A percentile compares a stretch with the other conserved stretches of the same genome.
Evolutionary conservation across 2,113 vertebrate species (phyloP).

Genomic region (Perognathus longimembris): DNA sequence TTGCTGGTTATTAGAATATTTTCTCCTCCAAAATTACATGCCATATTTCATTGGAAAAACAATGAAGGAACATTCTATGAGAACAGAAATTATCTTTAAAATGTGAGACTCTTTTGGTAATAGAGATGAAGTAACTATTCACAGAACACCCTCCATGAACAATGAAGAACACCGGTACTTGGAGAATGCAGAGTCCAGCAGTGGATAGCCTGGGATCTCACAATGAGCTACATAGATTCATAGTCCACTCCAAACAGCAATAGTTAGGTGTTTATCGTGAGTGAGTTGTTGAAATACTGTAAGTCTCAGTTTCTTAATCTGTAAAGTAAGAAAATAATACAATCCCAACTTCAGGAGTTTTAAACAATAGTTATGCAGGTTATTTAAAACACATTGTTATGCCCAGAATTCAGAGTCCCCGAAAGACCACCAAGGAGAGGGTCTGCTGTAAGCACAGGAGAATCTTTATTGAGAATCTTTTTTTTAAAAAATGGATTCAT

Average conservation of each 20-base stretch:
- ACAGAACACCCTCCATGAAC: background rate
- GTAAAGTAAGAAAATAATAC: background rate
- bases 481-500: too few relatives aligned
- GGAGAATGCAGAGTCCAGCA: background rate
- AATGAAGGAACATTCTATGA: background rate
- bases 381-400: background rate
- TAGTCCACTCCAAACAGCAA: background rate
- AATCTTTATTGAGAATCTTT: too few relatives aligned
- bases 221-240: background rate
- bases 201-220: background rate
- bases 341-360: background rate
- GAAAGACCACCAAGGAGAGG: too few relatives aligned
- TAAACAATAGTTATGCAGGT: background rate
- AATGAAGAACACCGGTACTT: too few relatives aligned
- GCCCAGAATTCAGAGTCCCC: too few relatives aligned
- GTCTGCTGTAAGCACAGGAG: too few relatives aligned
- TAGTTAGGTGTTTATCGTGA: background rate
- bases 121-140: background rate
- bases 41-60: background rate
- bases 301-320: background rate
- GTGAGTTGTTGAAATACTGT: background rate
- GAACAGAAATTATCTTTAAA: background rate
- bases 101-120: background rate
- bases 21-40: background rate
- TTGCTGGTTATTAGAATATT: background rate